These are phyloP conservation scores for Doris montereyensis DNA, from an alignment of 2,888 invertebrate genomes.

Conservation along the genomic window DNA sequence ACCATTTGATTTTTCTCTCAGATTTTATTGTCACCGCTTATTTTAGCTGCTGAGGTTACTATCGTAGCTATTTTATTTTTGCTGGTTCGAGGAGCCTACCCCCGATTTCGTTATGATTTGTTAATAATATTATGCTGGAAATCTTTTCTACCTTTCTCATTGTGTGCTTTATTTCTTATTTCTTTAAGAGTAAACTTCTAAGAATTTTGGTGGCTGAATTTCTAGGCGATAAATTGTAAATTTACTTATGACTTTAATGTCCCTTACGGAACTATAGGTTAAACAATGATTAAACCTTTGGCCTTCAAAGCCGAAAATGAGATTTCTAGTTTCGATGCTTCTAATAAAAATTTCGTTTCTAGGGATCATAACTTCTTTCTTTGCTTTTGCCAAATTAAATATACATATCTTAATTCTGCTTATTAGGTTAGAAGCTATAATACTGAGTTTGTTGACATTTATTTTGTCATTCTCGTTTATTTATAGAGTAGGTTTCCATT, in stretches of 20 bases:
- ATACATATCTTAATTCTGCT: neutral
- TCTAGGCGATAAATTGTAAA: no score
- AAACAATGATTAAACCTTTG: no score
- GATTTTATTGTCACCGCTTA: conserved; percentile 76
- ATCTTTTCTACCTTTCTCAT: conserved; percentile 44
- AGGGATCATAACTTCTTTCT: neutral
- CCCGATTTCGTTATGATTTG: conserved; percentile 84
- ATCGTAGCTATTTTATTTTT: conserved; percentile 79
- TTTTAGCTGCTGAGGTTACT: no score
- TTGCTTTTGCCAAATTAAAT: neutral
- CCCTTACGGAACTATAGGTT: no score
- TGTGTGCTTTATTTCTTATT: neutral
- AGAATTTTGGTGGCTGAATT: no score
- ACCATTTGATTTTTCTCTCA: no score
- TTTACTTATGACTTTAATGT: no score
- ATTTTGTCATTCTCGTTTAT: neutral
- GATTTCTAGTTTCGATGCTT: no score
- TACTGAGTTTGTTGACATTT: neutral
- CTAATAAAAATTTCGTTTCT: neutral
- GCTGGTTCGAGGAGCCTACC: conserved; percentile 80
- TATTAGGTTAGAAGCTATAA: neutral
- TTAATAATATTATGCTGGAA: conserved; percentile 75
- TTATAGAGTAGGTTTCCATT: neutral
- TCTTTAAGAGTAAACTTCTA: neutral
- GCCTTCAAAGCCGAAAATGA: no score